Evolutionary conservation across 2,888 invertebrate genomes (phyloP), one percentile per base, ranked within the genome.

Genomic region (Apodemia duryi): DNA sequence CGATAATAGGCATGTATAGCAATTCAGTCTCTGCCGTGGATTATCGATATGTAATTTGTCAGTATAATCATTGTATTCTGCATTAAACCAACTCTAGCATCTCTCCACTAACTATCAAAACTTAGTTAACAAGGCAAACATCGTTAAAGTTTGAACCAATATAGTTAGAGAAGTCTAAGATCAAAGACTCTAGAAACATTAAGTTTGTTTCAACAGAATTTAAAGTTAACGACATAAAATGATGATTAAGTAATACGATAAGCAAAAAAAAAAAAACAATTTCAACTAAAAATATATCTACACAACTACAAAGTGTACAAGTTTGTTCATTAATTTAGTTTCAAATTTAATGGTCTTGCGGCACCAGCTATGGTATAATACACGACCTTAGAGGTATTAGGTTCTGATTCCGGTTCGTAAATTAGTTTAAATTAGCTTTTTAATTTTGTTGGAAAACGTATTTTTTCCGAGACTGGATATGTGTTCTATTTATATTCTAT

Each of bases 91-190:
- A 21, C 35, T 32, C 61, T 61, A 51, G 57, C 57, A 13, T 57
- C 76, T 76, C 29, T 79, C 71, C 72, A 74, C 72, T 75, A 77
- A 78, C 76, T 80, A 77, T 78, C 75, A 74, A 77, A 82, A 82
- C 78, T 83, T 80, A 77, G 79, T 78, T 82, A 81, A 78, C 82
- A 79, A 82, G 75, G 77, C 78, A 81, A 83, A 83, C 80, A 80
- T 82, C 81, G 77, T 80, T 82, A 82, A 75, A 75, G 72, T 76
- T 76, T 71, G 73, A 73, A 73, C 71, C 68, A 71, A 67, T 72
- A 76, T 74, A 76, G 73, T 73, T 72, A 71, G 72, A 72, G 66
- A 61, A 63, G 65, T 61, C 65, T 66, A 46, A 46, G 64, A 68
- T 68, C 68, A 68, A 64, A 64, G 62, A 61, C 61, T 61, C 61